A percentile compares a stretch with the other conserved stretches of the same genome.
These are phyloP conservation scores for Clivina fossor DNA, from an alignment of 2,888 invertebrate species.

Conservation along the genomic window DNA sequence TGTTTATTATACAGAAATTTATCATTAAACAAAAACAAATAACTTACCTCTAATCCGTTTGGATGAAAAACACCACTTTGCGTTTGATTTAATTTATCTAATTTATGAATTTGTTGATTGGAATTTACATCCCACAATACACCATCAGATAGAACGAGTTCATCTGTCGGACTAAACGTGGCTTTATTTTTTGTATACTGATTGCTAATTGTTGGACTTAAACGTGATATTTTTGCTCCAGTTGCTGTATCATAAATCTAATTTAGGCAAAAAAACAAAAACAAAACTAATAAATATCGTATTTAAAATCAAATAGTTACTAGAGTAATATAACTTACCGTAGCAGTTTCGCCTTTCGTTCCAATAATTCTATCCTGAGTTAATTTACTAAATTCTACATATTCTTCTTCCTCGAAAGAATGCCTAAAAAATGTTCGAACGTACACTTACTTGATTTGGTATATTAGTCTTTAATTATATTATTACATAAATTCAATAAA, in stretches of 20 bases:
- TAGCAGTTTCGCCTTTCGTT: conserved; percentile 80
- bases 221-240: conserved; percentile 69
- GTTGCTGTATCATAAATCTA: conserved; percentile 87
- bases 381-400: conserved; percentile 88
- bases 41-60: conserved; percentile 81
- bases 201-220: conserved; percentile 83
- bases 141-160: conserved; percentile 92
- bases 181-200: conserved; percentile 92
- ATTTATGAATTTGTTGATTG: conserved; percentile 89
- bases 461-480: conserved; percentile 14
- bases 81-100: conserved; percentile 95
- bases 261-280: conserved; percentile 43
- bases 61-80: conserved; percentile 97
- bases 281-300: conserved; percentile 4
- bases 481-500: conserved; percentile 15
- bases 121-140: conserved; percentile 91
- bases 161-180: conserved; percentile 91
- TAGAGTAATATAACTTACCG: too few relatives aligned
- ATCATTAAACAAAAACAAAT: conserved; percentile 17
- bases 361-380: conserved; percentile 85
- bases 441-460: conserved; percentile 28
- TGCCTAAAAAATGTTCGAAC: conserved; percentile 56
- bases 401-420: conserved; percentile 80
- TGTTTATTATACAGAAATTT: too few relatives aligned
- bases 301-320: conserved; percentile 2